Conservation (phyloP, 64 coral and sea anemone species). For the Hydrozoanthus tunicans region DNA sequence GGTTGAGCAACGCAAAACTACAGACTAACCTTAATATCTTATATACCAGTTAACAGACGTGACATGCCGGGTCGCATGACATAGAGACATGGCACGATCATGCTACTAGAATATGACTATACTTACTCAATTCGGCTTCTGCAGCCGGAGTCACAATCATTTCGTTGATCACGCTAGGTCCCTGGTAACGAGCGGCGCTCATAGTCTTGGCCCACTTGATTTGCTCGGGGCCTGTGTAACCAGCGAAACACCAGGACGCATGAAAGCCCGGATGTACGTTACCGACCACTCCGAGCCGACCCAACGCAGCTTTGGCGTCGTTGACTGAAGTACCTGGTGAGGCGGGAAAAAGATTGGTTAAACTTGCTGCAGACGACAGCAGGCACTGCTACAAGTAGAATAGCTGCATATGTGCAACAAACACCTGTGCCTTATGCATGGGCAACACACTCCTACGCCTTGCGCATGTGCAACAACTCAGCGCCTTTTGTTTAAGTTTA, state of each 20-base stretch:
- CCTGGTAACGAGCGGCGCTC: constrained; percentile 70
- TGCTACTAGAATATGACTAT: neutral
- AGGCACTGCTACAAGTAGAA: too few species aligned
- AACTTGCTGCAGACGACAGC: neutral
- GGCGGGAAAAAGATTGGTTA: neutral
- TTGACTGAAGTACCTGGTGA: constrained; percentile 85
- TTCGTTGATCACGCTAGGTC: constrained; percentile 90
- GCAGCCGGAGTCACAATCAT: constrained; percentile 89
- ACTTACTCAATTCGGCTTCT: constrained; percentile 91
- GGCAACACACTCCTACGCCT: too few species aligned
- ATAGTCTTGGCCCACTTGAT: constrained; percentile 87
- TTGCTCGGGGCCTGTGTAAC: constrained; percentile 94
- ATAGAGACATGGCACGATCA: too few species aligned
- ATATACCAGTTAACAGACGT: too few species aligned
- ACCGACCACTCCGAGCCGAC: constrained; percentile 76
- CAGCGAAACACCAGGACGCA: constrained; percentile 94
- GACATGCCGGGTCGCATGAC: too few species aligned
- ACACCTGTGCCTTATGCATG: too few species aligned
- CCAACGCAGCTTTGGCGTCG: constrained; percentile 79
- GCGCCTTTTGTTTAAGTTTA: too few species aligned
- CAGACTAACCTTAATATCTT: too few species aligned
- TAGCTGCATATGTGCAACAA: too few species aligned
- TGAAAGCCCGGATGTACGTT: constrained; percentile 97
- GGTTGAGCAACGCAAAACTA: too few species aligned
- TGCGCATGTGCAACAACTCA: too few species aligned